Base-by-base conservation (phyloP, 2,888 invertebrate species). In the Mesochorus sp. region DNA sequence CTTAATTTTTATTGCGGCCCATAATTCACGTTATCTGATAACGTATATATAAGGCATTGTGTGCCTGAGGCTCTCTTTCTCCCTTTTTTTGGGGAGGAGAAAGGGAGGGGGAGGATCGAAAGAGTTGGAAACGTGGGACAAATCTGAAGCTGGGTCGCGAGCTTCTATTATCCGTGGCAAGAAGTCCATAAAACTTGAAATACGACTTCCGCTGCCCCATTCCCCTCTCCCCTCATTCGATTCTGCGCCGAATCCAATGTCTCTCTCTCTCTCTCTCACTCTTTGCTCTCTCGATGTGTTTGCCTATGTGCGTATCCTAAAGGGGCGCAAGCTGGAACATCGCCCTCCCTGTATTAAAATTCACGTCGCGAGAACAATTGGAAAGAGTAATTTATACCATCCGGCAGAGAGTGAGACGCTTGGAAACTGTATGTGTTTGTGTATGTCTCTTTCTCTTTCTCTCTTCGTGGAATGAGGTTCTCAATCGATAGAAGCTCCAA, bases 101-200 rank as follows among this genome's bases (percentile, higher is more conserved):
- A 49, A 57, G 37, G 26, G 19, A 26, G 17, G 47, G 47, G 14
- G 37, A 28, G 21, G 61, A 49, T 51, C 28, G 26, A 19, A 26
- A 31, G n/a, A 31, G 37, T 47, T 14, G 39, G 28, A 55, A 74
- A 74, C 47, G 59, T 70, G 55, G 59, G 59, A 73, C 67, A 73
- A 75, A 77, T 75, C 53, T 55, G 39, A 76, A 14, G 74, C 31
- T 53, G 53, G 34, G 31, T 75, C 42, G 47, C 49, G 76, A 67
- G 70, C 59, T 77, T 73, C 73, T 62, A 77, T 68, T 73, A 77
- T 73, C 73, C 57, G 68, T 77, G 49, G 73, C 68, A 67, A 75
- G 75, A 74, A 68, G 71, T 81, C 74, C 55, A 81, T 79, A 77
- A 79, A 81, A 79, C 51, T 75, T 81, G 72, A 81, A 79, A 75